Conservation (phyloP, 2,113 vertebrate genomes). For the Neolamprologus tretocephalus region DNA sequence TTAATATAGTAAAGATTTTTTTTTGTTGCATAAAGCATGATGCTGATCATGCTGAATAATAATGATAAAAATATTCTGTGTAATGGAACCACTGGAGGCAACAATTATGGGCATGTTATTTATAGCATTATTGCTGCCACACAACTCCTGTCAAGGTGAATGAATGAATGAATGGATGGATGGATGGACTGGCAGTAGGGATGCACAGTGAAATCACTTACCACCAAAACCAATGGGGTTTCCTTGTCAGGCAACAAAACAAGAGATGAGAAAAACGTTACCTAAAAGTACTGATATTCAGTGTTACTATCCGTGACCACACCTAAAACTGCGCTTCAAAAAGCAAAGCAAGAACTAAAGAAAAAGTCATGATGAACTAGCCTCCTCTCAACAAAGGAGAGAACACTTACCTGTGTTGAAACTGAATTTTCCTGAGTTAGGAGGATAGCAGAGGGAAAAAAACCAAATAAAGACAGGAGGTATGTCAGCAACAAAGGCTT, state of each 20-base stretch:
- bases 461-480: not conserved
- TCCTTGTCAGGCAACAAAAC: slow-evolving; percentile 48
- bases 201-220: slow-evolving; percentile 35
- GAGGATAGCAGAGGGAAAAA: slow-evolving; percentile 4
- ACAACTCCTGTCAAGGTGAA: not conserved
- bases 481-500: not conserved
- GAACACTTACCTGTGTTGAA: slow-evolving; percentile 53
- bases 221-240: slow-evolving; percentile 58
- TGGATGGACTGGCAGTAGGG: not conserved
- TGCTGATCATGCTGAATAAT: not conserved
- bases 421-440: slow-evolving; percentile 48
- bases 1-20: not conserved
- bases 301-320: not conserved
- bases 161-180: not conserved
- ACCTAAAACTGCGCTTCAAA: not conserved
- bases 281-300: not conserved
- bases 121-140: not conserved
- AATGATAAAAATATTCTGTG: not conserved
- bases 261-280: slow-evolving; percentile 27
- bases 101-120: not conserved
- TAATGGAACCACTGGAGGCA: not conserved
- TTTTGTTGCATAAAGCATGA: fast-evolving
- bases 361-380: not conserved
- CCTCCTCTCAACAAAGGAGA: not conserved
- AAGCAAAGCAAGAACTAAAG: not conserved